A percentile compares a stretch with the other conserved stretches of the same genome.
phyloP scores from a whole-genome alignment of 1,140 invertebrate genomes.

The Periplaneta americana region DNA sequence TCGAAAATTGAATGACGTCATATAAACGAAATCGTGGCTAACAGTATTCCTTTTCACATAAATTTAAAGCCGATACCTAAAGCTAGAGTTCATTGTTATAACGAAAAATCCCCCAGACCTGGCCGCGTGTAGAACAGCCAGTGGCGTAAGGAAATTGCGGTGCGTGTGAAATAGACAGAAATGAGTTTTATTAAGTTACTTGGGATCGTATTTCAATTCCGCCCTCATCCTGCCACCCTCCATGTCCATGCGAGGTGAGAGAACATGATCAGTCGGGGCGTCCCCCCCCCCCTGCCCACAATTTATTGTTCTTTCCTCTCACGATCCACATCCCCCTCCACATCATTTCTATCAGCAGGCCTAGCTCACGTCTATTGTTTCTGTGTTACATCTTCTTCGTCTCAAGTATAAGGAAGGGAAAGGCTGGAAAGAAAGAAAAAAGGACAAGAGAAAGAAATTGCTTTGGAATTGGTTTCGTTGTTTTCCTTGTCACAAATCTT shows the following conservation, averaged over 20 bases:
- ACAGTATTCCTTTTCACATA: no score
- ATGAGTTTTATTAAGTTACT: not conserved
- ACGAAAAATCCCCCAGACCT: no score
- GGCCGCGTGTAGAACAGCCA: no score
- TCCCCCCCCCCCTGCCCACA: not conserved
- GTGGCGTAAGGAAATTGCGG: no score
- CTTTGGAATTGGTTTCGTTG: not conserved
- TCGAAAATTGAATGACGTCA: no score
- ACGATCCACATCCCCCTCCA: not conserved
- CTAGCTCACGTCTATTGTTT: not conserved
- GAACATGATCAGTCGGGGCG: not conserved
- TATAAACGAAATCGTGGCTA: no score
- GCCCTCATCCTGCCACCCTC: not conserved
- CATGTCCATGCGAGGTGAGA: not conserved
- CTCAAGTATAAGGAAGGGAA: no score
- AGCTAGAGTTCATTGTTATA: no score
- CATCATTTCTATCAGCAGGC: not conserved
- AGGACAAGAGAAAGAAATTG: not conserved
- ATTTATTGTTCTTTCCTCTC: not conserved
- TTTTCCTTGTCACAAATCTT: not conserved
- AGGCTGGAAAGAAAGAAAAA: no score
- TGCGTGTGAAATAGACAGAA: no score
- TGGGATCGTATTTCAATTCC: not conserved
- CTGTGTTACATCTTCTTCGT: not conserved
- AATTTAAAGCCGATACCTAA: no score